Evolutionary conservation across 1,140 invertebrate species (phyloP), one percentile per base, ranked within the genome.

Genomic region (Vollenhovia emeryi): DNA sequence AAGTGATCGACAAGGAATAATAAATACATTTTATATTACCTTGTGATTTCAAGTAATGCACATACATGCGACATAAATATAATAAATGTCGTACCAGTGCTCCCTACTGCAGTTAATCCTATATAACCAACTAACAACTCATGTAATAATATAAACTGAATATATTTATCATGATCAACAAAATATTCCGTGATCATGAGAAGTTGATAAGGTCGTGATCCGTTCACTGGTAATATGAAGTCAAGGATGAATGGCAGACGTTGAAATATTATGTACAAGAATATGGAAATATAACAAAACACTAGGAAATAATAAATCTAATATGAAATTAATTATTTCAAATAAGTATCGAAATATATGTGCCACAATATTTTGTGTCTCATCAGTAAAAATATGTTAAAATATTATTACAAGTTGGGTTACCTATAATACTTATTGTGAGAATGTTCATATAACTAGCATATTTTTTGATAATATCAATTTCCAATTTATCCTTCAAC

Each of bases 391-490:
- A n/a, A n/a, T n/a, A n/a, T n/a, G n/a, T n/a, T n/a, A 62, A 21
- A 64, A 33, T 62, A 62, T 45, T 13, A 52, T 7, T 24, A 33
- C 2, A 15, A 73, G 36, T 59, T 11, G 30, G 30, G 7, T 43
- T 75, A 86, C 85, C 5, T 0, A 21, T 27, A 1, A 3, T 3
- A 30, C 15, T 6, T 11, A 57, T 24, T 15, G 68, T 40, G 0
- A 57, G 2, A 1, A 5, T 1, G 43, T 3, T 66, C 0, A 15
- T n/a, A 0, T 3, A 3, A 1, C 6, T 3, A 36, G 36, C 30
- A 8, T 84, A 75, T 21, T 74, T n/a, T 50, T 84, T 8, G 48
- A 84, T 33, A 13, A 84, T 86, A 5, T 6, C 11, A 78, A 85
- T 18, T 55, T 86, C 85, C 8, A 24, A 11, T 74, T 85, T 55